Conservation (phyloP, 2,888 invertebrate species). For the Nymphalis urticae region DNA sequence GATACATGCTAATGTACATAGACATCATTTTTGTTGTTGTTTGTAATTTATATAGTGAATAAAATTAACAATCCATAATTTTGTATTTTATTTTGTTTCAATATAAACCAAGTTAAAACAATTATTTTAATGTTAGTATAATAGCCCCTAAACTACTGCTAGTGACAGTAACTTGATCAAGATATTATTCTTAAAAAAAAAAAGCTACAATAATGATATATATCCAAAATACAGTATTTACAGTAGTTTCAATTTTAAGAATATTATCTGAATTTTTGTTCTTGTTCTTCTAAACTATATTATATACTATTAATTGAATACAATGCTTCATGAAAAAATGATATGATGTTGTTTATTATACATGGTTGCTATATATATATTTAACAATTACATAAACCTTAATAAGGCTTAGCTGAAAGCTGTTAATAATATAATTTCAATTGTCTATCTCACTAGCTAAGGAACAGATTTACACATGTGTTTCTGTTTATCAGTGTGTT, state of each 20-base stretch:
- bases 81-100: not conserved
- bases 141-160: not conserved
- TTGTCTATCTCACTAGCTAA: conserved; percentile 10
- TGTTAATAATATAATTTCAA: not conserved
- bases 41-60: conserved; percentile 2
- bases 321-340: conserved; percentile 11
- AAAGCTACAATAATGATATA: not conserved
- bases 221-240: not conserved
- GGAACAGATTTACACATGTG: too few relatives aligned
- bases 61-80: conserved; percentile 3
- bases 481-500: too few relatives aligned
- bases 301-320: conserved; percentile 4
- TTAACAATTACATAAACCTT: conserved; percentile 4
- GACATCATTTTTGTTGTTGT: not conserved
- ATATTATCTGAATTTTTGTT: not conserved
- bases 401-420: conserved; percentile 4
- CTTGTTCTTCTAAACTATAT: not conserved
- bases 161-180: too few relatives aligned
- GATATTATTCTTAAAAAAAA: not conserved
- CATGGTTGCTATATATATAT: not conserved
- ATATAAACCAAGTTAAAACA: not conserved
- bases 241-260: conserved; percentile 1
- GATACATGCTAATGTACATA: conserved; percentile 7
- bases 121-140: not conserved
- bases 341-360: conserved; percentile 8